These are phyloP conservation scores for Metacarcinus magister DNA, from an alignment of 2,888 invertebrate genomes.

Conservation along the genomic window DNA sequence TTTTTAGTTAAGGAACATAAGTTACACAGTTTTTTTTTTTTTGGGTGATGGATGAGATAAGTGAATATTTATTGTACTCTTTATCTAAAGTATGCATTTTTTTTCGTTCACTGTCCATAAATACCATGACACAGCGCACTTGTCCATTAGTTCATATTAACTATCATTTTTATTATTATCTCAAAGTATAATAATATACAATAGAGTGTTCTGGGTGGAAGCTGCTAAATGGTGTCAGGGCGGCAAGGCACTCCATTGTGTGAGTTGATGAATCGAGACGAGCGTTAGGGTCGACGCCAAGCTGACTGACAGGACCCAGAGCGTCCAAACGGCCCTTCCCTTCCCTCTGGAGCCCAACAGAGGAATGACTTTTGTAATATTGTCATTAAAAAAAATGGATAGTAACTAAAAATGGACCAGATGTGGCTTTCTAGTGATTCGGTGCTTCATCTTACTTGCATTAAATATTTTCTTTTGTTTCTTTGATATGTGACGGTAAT, in stretches of 20 bases:
- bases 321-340: not conserved
- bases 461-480: not conserved
- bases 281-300: not conserved
- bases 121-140: not conserved
- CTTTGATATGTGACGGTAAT: not conserved
- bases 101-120: not conserved
- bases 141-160: not conserved
- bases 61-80: not conserved
- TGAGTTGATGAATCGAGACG: constrained; percentile 9
- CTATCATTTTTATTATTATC: not conserved
- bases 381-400: not conserved
- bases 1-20: not conserved
- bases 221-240: not conserved
- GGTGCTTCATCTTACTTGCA: not conserved
- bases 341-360: not conserved
- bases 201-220: not conserved
- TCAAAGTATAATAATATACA: not conserved
- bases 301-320: not conserved
- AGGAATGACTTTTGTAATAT: not conserved
- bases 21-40: not conserved
- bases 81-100: not conserved
- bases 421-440: not conserved
- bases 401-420: not conserved
- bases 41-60: not conserved
- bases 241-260: not conserved